These are phyloP conservation scores for Erpetoichthys calabaricus DNA, from an alignment of 2,797 vertebrate genomes.

Conservation along the genomic window DNA sequence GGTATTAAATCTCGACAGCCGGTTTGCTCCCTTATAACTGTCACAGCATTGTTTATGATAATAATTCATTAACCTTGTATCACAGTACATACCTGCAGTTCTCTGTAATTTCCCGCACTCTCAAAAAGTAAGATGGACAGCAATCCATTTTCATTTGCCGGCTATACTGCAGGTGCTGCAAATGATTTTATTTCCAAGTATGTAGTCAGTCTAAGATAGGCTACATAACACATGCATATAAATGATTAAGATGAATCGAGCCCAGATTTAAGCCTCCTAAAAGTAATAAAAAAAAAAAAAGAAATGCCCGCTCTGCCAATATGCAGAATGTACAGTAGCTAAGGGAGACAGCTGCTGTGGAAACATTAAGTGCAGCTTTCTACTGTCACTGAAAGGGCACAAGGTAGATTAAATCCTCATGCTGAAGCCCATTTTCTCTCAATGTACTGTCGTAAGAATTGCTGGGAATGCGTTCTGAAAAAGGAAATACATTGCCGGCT, in stretches of 20 bases:
- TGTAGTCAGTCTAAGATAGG: constrained; percentile 60
- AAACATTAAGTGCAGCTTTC: constrained; percentile 3
- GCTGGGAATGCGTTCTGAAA: not conserved
- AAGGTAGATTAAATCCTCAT: constrained; percentile 22
- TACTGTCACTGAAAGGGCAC: constrained; percentile 9
- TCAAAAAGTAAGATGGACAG: too few species aligned
- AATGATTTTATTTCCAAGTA: constrained; percentile 50
- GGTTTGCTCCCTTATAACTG: too few species aligned
- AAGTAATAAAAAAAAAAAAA: constrained; percentile 38
- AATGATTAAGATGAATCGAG: constrained; percentile 56
- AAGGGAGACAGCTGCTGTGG: constrained; percentile 8
- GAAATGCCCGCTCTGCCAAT: constrained; percentile 29
- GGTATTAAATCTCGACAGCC: too few species aligned
- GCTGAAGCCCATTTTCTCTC: not conserved
- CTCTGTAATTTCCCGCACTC: too few species aligned
- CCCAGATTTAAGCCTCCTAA: constrained; percentile 30
- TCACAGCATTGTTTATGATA: too few species aligned
- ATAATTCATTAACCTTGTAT: too few species aligned
- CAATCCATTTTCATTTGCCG: too few species aligned
- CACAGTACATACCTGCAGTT: too few species aligned
- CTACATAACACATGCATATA: constrained; percentile 52
- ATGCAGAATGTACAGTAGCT: constrained; percentile 38
- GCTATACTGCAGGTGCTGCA: constrained; percentile 18
- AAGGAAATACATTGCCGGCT: not conserved
- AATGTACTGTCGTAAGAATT: not conserved